phyloP scores from a whole-genome alignment of 2,797 vertebrate species.

The Smutsia temminckii region DNA sequence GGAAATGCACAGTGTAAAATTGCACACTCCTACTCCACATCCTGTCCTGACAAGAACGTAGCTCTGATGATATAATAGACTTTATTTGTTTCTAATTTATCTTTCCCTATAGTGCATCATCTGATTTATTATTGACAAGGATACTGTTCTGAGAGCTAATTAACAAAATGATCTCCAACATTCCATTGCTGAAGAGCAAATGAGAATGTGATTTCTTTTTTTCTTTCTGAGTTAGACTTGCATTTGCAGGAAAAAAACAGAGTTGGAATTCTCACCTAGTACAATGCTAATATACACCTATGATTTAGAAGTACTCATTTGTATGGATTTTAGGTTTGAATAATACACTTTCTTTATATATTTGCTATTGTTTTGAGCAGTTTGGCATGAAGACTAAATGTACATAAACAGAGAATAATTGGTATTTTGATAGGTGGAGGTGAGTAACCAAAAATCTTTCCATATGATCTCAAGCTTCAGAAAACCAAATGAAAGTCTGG shows the following conservation, averaged over 20 bases:
- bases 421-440: neutral
- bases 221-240: neutral
- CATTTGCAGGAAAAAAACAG: neutral
- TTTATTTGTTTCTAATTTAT: conserved; percentile 48
- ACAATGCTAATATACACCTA: neutral
- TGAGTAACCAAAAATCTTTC: conserved; percentile 28
- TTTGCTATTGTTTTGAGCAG: neutral
- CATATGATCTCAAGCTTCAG: conserved; percentile 4
- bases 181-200: conserved; percentile 26
- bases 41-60: conserved; percentile 26
- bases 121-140: conserved; percentile 47
- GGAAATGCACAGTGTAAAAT: neutral
- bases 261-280: neutral
- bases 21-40: neutral
- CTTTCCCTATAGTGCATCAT: conserved; percentile 22
- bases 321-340: neutral
- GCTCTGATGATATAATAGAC: neutral
- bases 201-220: neutral
- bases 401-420: neutral
- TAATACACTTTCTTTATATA: neutral
- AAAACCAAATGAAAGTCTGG: neutral
- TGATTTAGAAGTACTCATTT: neutral
- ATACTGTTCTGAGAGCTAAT: conserved; percentile 27
- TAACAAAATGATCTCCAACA: neutral
- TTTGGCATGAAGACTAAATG: neutral